These are phyloP conservation scores for Oreochromis niloticus DNA, from an alignment of 2,113 vertebrate species.

Conservation along the genomic window DNA sequence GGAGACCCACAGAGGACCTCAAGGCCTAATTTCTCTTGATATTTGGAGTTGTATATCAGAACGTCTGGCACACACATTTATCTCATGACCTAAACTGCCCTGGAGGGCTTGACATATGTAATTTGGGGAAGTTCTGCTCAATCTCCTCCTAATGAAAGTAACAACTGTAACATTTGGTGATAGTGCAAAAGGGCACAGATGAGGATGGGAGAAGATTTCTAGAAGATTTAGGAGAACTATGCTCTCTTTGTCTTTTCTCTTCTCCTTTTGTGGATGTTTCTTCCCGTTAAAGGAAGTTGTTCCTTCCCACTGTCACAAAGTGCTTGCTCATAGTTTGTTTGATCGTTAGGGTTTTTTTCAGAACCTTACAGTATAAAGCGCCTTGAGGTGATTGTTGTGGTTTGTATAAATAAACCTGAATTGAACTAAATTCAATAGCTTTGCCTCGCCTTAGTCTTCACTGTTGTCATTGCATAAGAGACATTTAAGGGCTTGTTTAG, in stretches of 20 bases:
- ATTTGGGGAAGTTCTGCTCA: not conserved
- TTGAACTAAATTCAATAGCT: not conserved
- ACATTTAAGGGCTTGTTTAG: not conserved
- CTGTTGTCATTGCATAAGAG: not conserved
- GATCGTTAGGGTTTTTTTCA: fast-evolving
- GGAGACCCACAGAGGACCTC: not conserved
- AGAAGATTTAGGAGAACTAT: not conserved
- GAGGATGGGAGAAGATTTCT: not conserved
- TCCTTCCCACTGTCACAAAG: not conserved
- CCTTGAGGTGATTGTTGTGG: not conserved
- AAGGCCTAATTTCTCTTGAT: not conserved
- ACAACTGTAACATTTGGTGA: not conserved
- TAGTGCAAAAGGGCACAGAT: not conserved
- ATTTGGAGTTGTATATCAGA: not conserved
- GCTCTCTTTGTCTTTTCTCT: not conserved
- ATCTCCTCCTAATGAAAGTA: not conserved
- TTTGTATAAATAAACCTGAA: not conserved
- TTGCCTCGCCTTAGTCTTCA: not conserved
- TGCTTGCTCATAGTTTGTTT: not conserved
- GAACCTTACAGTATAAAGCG: not conserved
- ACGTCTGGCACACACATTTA: constrained; percentile 14
- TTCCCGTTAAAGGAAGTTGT: not conserved
- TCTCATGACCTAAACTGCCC: not conserved
- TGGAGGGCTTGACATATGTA: not conserved
- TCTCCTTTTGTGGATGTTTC: not conserved